Evolutionary conservation across 2,113 vertebrate species (phyloP), one percentile per base, ranked within the genome.

Genomic region (Aix galericulata): DNA sequence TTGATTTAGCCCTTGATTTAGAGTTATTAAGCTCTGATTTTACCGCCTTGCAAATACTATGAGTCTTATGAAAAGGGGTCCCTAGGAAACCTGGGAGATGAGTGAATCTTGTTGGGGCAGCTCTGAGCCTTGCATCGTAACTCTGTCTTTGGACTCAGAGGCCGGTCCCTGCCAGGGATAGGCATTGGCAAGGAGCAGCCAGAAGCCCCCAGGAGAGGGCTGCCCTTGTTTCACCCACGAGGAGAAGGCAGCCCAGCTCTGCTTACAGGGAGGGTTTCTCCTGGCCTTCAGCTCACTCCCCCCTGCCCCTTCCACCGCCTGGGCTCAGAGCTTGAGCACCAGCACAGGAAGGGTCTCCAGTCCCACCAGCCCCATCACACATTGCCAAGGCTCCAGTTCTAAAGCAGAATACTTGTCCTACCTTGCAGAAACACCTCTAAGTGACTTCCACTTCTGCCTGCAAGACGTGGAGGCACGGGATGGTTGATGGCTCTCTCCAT

Each of bases 401-500:
- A 16, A 42, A 79, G 31, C n/a, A 82, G 69, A 7, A 48, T 75
- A 15, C 6, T 11, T 8, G 8, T 67, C 66, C 69, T 62, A 50
- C 26, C 2, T 0, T 32, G 36, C 1, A 13, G 58, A 63, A 82
- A n/a, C 5, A 13, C 22, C 36, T 62, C 36, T 18, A 34, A 42
- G 32, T 8, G 32, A 11, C 23, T 60, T 36, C 12, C 36, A 27
- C 11, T 11, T 20, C 7, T 42, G 44, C 22, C 74, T 31, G 8
- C 0, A 15, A 38, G 58, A 46, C 0, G 2, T 20, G 77, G 73
- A 50, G 40, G 23, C 3, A 3, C 8, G 26, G 26, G 8, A 46
- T 29, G 17, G 11, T 4, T 29, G 55, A 9, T 31, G 82, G 31
- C 7, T 76, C 27, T 34, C 25, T 36, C 34, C 0, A 0, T 26